phyloP scores from a whole-genome alignment of 2,797 vertebrate species.

The Morelia viridis region DNA sequence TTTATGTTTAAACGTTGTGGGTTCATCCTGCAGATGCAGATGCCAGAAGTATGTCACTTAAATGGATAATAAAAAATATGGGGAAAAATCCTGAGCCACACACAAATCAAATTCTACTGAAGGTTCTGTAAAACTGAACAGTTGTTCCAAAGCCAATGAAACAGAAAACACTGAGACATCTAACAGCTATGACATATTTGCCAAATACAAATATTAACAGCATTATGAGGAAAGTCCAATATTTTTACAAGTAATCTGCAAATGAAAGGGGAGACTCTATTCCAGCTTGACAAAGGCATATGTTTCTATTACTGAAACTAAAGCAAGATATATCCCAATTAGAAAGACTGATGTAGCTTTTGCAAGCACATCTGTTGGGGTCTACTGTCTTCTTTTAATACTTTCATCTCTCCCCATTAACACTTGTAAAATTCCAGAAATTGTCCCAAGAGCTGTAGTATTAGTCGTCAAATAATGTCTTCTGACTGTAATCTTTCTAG shows the following conservation, averaged over 20 bases:
- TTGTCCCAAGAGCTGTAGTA: not conserved
- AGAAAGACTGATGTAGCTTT: not conserved
- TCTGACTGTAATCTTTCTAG: not conserved
- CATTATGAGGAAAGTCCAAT: not conserved
- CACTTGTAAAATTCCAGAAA: not conserved
- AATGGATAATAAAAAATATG: not conserved
- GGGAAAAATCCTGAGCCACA: not conserved
- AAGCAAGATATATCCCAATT: not conserved
- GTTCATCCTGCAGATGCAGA: not conserved
- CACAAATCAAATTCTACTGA: not conserved
- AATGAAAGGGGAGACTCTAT: not conserved
- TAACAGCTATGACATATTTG: not conserved
- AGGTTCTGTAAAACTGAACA: not conserved
- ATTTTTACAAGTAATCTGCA: not conserved
- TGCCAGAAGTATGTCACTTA: not conserved
- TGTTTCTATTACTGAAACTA: not conserved
- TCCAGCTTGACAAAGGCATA: not conserved
- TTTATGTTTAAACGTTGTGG: constrained; percentile 5
- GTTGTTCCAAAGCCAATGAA: not conserved
- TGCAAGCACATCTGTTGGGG: not conserved
- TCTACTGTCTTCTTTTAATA: not conserved
- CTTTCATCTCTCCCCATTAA: not conserved
- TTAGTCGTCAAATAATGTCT: not conserved
- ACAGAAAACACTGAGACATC: not conserved
- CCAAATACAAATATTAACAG: not conserved